A percentile compares a stretch with the other conserved stretches of the same genome.
phyloP scores from a whole-genome alignment of 2,888 invertebrate genomes.

The Drosophila lutescens region DNA sequence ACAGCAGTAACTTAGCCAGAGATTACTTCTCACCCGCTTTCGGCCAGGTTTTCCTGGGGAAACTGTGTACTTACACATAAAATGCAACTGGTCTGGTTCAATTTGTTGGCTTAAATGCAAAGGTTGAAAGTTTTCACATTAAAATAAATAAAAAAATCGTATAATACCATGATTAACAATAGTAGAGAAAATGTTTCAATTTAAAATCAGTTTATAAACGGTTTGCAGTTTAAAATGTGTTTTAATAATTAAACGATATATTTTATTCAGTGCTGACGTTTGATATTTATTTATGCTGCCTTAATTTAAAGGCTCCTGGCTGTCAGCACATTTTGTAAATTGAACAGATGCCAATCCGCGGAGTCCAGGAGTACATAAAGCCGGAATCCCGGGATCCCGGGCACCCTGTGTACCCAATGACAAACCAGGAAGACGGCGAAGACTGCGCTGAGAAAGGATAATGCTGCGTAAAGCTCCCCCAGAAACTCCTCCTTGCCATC shows the following conservation, averaged over 20 bases:
- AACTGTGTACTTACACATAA: too few relatives aligned
- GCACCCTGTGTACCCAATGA: conserved; percentile 15
- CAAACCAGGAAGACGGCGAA: neutral
- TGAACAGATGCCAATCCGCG: conserved; percentile 9
- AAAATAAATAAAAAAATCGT: neutral
- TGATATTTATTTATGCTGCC: conserved; percentile 3
- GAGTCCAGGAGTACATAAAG: conserved; percentile 17
- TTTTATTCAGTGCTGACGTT: conserved; percentile 1
- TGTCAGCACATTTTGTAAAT: conserved; percentile 16
- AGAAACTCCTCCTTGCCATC: conserved; percentile 8
- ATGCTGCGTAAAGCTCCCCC: conserved; percentile 10
- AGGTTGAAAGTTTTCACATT: neutral
- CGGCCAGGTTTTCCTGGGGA: neutral
- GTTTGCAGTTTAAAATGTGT: neutral
- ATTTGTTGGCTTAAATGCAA: too few relatives aligned
- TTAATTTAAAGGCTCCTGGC: neutral
- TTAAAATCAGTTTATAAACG: neutral
- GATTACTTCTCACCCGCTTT: conserved; percentile 1
- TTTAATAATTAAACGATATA: conserved; percentile 1
- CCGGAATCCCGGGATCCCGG: neutral
- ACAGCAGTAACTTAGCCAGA: conserved; percentile 21
- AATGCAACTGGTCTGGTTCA: too few relatives aligned
- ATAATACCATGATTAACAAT: neutral
- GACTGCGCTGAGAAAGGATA: conserved; percentile 10
- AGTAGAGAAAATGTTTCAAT: neutral